Evolutionary conservation across 2,888 invertebrate species (phyloP).

Genomic region (Argyresthia albistria): DNA sequence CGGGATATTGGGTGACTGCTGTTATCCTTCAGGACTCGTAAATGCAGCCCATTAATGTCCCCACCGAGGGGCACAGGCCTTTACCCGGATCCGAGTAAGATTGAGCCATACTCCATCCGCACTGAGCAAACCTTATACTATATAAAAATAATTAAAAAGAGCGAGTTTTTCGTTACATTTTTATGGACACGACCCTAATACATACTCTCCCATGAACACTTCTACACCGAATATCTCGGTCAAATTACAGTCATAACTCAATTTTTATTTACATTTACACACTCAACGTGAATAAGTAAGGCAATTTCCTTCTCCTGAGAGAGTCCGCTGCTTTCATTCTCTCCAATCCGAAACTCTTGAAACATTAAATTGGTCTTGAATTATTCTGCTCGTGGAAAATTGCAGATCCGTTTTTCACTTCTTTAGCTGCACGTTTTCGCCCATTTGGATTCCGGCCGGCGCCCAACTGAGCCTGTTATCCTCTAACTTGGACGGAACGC

Average conservation of each 20-base stretch:
- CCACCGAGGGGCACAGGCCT: too few relatives aligned
- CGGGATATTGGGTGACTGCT: neutral
- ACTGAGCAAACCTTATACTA: too few relatives aligned
- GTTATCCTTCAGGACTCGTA: neutral
- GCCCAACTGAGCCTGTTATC: slow-evolving; percentile 60
- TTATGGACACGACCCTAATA: too few relatives aligned
- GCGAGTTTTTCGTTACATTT: too few relatives aligned
- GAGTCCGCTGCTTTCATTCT: slow-evolving; percentile 14
- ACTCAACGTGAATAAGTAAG: slow-evolving; percentile 4
- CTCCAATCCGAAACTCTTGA: slow-evolving; percentile 22
- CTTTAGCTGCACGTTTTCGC: slow-evolving; percentile 49
- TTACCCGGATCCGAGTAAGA: too few relatives aligned
- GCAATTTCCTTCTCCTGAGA: slow-evolving; percentile 14
- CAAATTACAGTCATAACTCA: neutral
- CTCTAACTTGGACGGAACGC: slow-evolving; percentile 54
- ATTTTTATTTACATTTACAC: slow-evolving; percentile 3
- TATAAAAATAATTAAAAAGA: too few relatives aligned
- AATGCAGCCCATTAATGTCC: too few relatives aligned
- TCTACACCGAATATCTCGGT: neutral
- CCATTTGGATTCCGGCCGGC: slow-evolving; percentile 52
- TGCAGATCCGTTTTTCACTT: slow-evolving; percentile 52
- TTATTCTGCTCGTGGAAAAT: slow-evolving; percentile 41
- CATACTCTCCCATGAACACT: too few relatives aligned
- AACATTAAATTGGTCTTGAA: slow-evolving; percentile 52
- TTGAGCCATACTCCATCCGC: too few relatives aligned